Evolutionary conservation across 2,888 invertebrate species (phyloP).

Genomic region (Globia sparganii): DNA sequence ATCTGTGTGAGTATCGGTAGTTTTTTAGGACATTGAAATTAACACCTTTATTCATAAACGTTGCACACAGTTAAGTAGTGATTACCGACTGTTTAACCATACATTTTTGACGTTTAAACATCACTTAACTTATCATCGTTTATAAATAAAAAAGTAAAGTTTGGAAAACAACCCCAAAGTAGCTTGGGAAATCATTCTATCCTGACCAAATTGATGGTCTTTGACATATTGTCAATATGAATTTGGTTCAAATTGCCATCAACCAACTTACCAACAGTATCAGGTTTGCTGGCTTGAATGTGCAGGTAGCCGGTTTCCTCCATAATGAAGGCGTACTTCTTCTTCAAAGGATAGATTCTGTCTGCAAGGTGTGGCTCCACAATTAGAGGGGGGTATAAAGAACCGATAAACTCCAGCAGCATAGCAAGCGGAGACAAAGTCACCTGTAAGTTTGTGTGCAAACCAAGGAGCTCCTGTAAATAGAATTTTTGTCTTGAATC

Average conservation of each 20-base stretch:
- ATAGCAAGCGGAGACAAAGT: conserved; percentile 36
- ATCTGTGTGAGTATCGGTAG: background rate
- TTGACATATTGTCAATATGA: background rate
- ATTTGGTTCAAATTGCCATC: background rate
- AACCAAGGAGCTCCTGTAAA: conserved; percentile 85
- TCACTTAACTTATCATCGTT: no score
- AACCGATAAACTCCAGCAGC: conserved; percentile 83
- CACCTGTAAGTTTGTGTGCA: conserved; percentile 92
- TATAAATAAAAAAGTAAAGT: no score
- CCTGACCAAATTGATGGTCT: background rate
- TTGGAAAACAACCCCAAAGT: background rate
- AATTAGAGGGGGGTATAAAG: conserved; percentile 90
- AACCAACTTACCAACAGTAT: conserved; percentile 90
- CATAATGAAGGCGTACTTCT: conserved; percentile 64
- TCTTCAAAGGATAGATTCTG: conserved; percentile 76
- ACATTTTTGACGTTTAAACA: no score
- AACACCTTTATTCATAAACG: background rate
- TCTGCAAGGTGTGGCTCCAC: conserved; percentile 80
- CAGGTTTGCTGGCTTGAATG: conserved; percentile 96
- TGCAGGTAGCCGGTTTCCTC: conserved; percentile 90
- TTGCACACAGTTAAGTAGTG: no score
- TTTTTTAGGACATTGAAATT: background rate
- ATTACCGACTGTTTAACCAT: no score
- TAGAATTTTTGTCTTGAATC: no score
- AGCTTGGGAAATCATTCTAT: background rate